Evolutionary conservation across 2,888 invertebrate genomes (phyloP).

Genomic region (Geotrupes spiniger): DNA sequence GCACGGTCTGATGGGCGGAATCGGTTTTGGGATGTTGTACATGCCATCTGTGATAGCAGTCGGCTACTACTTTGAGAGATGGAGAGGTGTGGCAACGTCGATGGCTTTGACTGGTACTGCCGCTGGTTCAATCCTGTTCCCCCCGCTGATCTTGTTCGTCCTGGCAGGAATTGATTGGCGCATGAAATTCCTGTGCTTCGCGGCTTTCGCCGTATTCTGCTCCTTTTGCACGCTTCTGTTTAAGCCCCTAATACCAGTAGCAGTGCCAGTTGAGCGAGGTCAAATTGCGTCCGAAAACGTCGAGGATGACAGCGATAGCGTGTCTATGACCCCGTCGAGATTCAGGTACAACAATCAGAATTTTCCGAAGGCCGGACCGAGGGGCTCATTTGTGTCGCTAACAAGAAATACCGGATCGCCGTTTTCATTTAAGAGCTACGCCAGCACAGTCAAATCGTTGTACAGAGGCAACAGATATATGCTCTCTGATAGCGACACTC

Average conservation of each 20-base stretch:
- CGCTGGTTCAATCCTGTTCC: slow-evolving; percentile 72
- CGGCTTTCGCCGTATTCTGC: slow-evolving; percentile 32
- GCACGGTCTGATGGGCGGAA: slow-evolving; percentile 83
- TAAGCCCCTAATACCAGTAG: slow-evolving; percentile 35
- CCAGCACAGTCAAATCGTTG: slow-evolving; percentile 2
- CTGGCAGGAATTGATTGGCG: slow-evolving; percentile 58
- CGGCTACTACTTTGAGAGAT: slow-evolving; percentile 94
- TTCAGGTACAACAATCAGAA: slow-evolving; percentile 2
- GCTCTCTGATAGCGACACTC: not conserved
- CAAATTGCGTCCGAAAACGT: not conserved
- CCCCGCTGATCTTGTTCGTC: slow-evolving; percentile 45
- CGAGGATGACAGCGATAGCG: no score
- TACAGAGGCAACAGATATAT: slow-evolving; percentile 1
- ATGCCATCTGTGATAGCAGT: slow-evolving; percentile 86
- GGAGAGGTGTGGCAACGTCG: slow-evolving; percentile 89
- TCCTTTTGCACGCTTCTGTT: slow-evolving; percentile 32
- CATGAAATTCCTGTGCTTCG: slow-evolving; percentile 56
- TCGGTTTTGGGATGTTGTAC: slow-evolving; percentile 88
- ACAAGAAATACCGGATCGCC: not conserved
- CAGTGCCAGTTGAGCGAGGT: slow-evolving; percentile 25
- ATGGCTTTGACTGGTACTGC: slow-evolving; percentile 94
- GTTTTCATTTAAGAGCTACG: slow-evolving; percentile 8
- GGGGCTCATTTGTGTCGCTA: slow-evolving; percentile 5
- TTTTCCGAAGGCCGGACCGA: not conserved
- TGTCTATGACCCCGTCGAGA: not conserved